Evolutionary conservation across 2,113 vertebrate species (phyloP), one percentile per base, ranked within the genome.

Genomic region (Rhea americana): DNA sequence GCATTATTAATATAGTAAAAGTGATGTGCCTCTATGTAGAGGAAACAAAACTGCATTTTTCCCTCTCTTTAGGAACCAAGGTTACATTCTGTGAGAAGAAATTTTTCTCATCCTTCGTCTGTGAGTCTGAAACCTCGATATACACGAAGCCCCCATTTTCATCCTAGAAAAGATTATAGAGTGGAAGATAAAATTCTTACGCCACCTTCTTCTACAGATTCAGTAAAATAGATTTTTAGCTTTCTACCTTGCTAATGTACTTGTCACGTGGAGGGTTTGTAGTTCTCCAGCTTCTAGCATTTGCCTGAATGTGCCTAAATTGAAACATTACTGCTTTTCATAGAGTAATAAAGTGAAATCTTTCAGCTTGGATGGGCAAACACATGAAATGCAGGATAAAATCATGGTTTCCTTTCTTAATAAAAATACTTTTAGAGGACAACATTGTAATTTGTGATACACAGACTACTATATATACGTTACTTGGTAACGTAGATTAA

Each of bases 61-160:
- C 78, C 43, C 32, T 97, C 82, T 97, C 93, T 93, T 84, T 93
- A 97, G 97, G 97, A 98, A 93, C 66, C 53, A 45, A 96, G 93
- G 89, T 97, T 58, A n/a, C 76, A 75, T 93, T 97, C 95, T 96
- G 45, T 96, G 89, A 97, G 96, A 97, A 97, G 97, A 94, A 89
- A 85, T 91, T 94, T 96, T 97, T 96, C 90, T 73, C 90, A 85
- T 41, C 84, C 24, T 87, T 94, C 86, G 0, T 93, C 95, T 90
- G 37, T 94, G 93, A 95, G 84, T 93, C 86, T 95, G 93, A 96
- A 95, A 93, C 96, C 82, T 96, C 30, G 7, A 30, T 93, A 58
- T 67, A 84, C 68, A 32, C 39, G 53, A 95, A 97, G 93, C 71
- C 78, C 85, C 82, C 82, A 66, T 43, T 97, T 95, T 93, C 90